Base-by-base conservation (phyloP, 2,113 vertebrate species). In the Columba livia region DNA sequence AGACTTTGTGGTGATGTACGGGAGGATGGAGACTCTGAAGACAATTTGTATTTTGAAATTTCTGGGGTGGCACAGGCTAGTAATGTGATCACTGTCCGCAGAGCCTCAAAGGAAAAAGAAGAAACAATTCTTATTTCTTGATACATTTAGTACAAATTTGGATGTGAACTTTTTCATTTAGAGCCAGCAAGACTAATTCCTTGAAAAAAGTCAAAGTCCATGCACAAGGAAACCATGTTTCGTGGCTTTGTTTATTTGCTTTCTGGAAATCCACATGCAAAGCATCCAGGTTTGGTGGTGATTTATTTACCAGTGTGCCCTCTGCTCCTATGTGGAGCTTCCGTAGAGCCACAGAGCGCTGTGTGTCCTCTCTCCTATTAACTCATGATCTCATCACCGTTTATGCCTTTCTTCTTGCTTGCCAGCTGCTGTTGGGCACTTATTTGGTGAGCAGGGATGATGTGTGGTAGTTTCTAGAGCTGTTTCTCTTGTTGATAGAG, bases 351-450 rank as follows among this genome's bases (percentile, higher is more conserved):
- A 29, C 56, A 70, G 34, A 32, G 67, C 88, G 64, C 82, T 90
- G 54, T 19, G 1, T 28, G 56, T 78, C 67, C 88, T 83, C 82
- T 88, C 89, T 94, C 42, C 88, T 91, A 24, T 97, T 96, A 96
- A 87, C 94, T 94, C 75, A 69, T 96, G 91, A 96, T 88, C 85
- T 97, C 92, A 95, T 84, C 86, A 90, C 93, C 92, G 88, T 86
- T 54, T 38, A 84, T 32, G 53, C 73, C 6, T 5, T 80, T 90
- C 74, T 74, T 66, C 70, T 74, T 57, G 50, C 90, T 60, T 95
- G 91, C 89, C 91, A 93, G 82, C 90, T 96, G 88, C 88, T 89
- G 60, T 19, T 72, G 62, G 61, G 79, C 25, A 15, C 50, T 86
- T 56, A 67, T 74, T 71, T 89, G 92, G 34, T 38, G 78, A 72